These are phyloP conservation scores for Parnassius apollo DNA, from an alignment of 2,888 invertebrate genomes.

Conservation along the genomic window DNA sequence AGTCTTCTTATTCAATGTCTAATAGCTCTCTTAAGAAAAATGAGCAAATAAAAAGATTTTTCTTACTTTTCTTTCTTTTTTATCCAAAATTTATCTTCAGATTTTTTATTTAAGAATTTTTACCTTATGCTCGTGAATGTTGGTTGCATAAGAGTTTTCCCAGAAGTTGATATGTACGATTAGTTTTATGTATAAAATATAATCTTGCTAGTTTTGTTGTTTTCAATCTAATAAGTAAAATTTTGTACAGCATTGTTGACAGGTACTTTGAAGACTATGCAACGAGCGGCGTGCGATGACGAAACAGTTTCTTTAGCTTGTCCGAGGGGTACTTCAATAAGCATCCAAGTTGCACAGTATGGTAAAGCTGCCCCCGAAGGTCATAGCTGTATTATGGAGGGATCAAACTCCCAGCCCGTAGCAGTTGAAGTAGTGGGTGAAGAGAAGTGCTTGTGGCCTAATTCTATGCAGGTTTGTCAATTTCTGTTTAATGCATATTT, in stretches of 20 bases:
- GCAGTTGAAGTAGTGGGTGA: slow-evolving; percentile 61
- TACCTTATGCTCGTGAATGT: no score
- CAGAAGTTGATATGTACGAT: no score
- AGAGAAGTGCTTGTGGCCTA: slow-evolving; percentile 83
- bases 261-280: slow-evolving; percentile 93
- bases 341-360: slow-evolving; percentile 92
- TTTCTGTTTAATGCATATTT: slow-evolving; percentile 26
- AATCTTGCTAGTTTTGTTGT: no score
- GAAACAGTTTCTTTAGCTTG: slow-evolving; percentile 92
- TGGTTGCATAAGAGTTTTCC: no score
- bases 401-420: slow-evolving; percentile 48
- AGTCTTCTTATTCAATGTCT: no score
- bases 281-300: slow-evolving; percentile 94
- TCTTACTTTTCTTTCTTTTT: no score
- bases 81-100: no score
- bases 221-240: not conserved
- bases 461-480: slow-evolving; percentile 84
- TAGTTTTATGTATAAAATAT: no score
- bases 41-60: no score
- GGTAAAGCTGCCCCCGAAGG: slow-evolving; percentile 82
- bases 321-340: slow-evolving; percentile 95
- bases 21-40: no score
- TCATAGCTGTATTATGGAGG: slow-evolving; percentile 54
- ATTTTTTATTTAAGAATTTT: no score
- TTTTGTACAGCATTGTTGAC: slow-evolving; percentile 87